Evolutionary conservation across 2,888 invertebrate genomes (phyloP).

Genomic region (Heliconius cydno): DNA sequence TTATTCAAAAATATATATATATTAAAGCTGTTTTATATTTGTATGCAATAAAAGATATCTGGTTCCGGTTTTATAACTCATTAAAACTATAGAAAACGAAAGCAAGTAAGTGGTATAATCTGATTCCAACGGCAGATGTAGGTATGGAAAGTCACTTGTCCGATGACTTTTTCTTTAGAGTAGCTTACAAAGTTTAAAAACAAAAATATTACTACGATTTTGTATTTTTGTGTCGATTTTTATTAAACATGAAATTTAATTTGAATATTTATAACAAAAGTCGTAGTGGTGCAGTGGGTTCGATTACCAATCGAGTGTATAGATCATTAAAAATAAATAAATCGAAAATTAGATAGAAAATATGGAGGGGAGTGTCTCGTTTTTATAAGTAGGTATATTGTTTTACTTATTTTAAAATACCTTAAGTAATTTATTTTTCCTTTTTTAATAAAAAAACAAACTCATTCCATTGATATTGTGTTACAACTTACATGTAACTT

Average conservation of each 20-base stretch:
- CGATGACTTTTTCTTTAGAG: constrained; percentile 25
- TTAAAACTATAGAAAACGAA: constrained; percentile 33
- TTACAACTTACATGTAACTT: constrained; percentile 4
- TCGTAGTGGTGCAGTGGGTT: too few species aligned
- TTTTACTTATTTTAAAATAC: background rate
- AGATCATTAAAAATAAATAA: too few species aligned
- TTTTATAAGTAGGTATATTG: background rate
- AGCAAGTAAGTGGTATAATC: constrained; percentile 28
- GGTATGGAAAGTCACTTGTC: constrained; percentile 33
- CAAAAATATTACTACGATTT: constrained; percentile 13
- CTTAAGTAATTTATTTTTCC: background rate
- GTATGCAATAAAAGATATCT: constrained; percentile 28
- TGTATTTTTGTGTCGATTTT: background rate
- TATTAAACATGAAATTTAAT: too few species aligned
- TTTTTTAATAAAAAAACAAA: background rate
- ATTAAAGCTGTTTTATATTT: constrained; percentile 27
- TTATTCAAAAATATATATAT: constrained; percentile 1
- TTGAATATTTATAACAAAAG: too few species aligned
- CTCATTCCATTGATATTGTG: constrained; percentile 6
- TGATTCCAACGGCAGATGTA: constrained; percentile 35
- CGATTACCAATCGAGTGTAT: too few species aligned
- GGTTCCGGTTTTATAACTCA: constrained; percentile 28
- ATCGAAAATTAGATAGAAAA: background rate
- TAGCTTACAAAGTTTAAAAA: constrained; percentile 17
- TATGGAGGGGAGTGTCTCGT: background rate